These are phyloP conservation scores for Brenthis hecate DNA, from an alignment of 2,888 invertebrate genomes.

Conservation along the genomic window DNA sequence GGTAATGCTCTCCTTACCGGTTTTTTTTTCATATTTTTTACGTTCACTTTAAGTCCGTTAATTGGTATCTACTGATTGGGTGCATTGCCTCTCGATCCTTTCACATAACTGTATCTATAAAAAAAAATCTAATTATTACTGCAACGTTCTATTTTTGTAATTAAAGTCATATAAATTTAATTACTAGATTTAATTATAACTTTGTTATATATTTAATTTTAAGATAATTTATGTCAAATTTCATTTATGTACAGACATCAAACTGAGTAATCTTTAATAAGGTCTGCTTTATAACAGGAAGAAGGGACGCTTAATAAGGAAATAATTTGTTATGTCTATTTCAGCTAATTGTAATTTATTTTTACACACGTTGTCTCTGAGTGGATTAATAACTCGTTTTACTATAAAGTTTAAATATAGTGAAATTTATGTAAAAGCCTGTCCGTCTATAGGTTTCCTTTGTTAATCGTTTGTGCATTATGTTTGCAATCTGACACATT, in stretches of 20 bases:
- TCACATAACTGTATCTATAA: constrained; percentile 31
- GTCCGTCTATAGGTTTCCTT: constrained; percentile 11
- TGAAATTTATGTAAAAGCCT: constrained; percentile 18
- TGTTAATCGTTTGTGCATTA: constrained; percentile 28
- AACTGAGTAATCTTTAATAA: constrained; percentile 34
- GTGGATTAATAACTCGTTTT: constrained; percentile 8
- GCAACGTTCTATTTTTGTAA: constrained; percentile 3
- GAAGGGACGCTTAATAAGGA: constrained; percentile 62
- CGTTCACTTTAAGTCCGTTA: constrained; percentile 27
- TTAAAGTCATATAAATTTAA: neutral
- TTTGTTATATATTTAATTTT: too few species aligned
- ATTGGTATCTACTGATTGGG: constrained; percentile 33
- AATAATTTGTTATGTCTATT: constrained; percentile 50
- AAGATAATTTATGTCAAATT: constrained; percentile 6
- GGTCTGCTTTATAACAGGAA: constrained; percentile 46
- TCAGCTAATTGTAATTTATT: constrained; percentile 36
- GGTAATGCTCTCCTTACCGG: constrained; percentile 57
- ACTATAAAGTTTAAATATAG: neutral
- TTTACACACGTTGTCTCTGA: constrained; percentile 29
- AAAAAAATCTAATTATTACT: neutral
- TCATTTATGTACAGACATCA: constrained; percentile 26
- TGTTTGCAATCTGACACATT: constrained; percentile 47
- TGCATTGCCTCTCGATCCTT: constrained; percentile 20
- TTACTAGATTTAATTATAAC: neutral
- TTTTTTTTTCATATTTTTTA: constrained; percentile 49